phyloP scores from a whole-genome alignment of 2,113 vertebrate species.

The Xenopus tropicalis region UCB_Xtro_10.0 CM004446.2:84278501-84279000 shows the following conservation, averaged over 20 bases:
- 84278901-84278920: too few species aligned
- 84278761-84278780: too few species aligned
- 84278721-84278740: not conserved
- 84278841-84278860: too few species aligned
- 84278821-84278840: too few species aligned
- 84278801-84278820: too few species aligned
- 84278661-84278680: too few species aligned
- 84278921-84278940: slow-evolving; percentile 7
- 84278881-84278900: too few species aligned
- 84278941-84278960: not conserved
- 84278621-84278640: too few species aligned
- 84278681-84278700: not conserved
- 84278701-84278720: not conserved
- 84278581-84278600: not conserved
- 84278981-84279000: slow-evolving; percentile 10
- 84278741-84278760: too few species aligned
- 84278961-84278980: slow-evolving; percentile 27
- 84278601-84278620: not conserved
- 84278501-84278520: slow-evolving; percentile 46
- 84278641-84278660: too few species aligned
- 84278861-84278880: too few species aligned
- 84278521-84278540: not conserved
- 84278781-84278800: too few species aligned
- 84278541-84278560: not conserved
- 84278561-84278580: not conserved